These are phyloP conservation scores for Centroberyx gerrardi DNA, from an alignment of 2,797 vertebrate species.

Conservation along the genomic window DNA sequence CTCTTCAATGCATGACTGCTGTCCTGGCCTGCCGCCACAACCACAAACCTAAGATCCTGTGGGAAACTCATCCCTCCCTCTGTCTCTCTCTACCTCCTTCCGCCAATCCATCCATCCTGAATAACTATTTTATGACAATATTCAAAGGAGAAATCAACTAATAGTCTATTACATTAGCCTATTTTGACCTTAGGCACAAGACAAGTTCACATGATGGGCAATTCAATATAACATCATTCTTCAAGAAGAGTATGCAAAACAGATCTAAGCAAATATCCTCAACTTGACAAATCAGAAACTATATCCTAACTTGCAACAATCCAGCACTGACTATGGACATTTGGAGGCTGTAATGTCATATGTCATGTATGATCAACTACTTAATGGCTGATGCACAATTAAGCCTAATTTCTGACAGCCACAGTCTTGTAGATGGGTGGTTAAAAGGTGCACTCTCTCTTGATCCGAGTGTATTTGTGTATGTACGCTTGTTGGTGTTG, in stretches of 20 bases:
- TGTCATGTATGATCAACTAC: neutral
- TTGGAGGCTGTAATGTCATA: neutral
- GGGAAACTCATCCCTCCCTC: neutral
- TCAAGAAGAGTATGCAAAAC: too few species aligned
- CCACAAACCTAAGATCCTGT: slow-evolving; percentile 28
- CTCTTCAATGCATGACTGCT: slow-evolving; percentile 13
- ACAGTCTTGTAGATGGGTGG: neutral
- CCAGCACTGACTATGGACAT: neutral
- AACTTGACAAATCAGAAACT: neutral
- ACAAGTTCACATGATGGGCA: too few species aligned
- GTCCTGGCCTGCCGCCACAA: slow-evolving; percentile 6
- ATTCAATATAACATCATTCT: too few species aligned
- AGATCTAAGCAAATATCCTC: neutral
- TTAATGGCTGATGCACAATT: neutral
- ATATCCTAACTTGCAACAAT: neutral
- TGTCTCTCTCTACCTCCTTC: neutral
- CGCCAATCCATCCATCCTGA: neutral
- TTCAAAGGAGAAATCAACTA: neutral
- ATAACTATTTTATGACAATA: neutral
- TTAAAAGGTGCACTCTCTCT: neutral
- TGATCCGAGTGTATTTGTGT: neutral
- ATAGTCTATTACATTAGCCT: too few species aligned
- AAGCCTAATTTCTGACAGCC: neutral
- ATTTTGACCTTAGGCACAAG: too few species aligned
- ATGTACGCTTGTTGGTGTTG: neutral